Base-by-base conservation (phyloP, 2,113 vertebrate species). In the Neopipo cinnamomea region DNA sequence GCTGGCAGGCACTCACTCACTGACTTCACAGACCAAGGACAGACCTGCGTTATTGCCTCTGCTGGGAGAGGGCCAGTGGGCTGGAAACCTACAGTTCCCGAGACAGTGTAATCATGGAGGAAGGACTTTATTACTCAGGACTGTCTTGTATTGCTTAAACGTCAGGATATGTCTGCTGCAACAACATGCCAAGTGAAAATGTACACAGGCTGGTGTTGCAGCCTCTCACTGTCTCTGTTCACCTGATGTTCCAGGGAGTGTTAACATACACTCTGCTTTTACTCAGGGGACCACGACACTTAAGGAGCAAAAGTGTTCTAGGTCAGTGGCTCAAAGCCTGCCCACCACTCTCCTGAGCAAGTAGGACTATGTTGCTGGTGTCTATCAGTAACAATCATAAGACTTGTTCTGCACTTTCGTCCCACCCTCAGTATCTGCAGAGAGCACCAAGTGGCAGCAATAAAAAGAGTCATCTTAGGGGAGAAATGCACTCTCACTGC, bases 1-100 rank as follows among this genome's bases (percentile, higher is more conserved):
- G 0, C 83, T 53, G 27, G 28, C 73, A 80, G 67, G 11, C 28
- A n/a, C 41, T 55, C 37, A 22, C 35, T 39, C 28, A 11, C 72
- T 42, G 88, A 13, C n/a, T 71, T 58, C 0, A 2, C 49, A 74
- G 50, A 42, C 7, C 46, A 41, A 80, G 79, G 41, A 74, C 80
- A 86, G 65, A 91, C 35, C 41, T 88, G 41, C 39, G 24, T 62
- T 35, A 2, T 33, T 1, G 0, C 10, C 8, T 25, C 41, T 58
- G 30, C 46, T 50, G 8, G 31, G 55, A 89, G 22, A 44, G 14
- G n/a, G 50, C 6, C 0, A 0, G 25, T 30, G 24, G 24, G 28
- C 55, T 77, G 46, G 72, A 95, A 73, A 70, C 50, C 44, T 42
- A 2, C 58, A n/a, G 30, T 28, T 25, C 24, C 63, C 8, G 2